A percentile compares a stretch with the other conserved stretches of the same genome.
These are phyloP conservation scores for Caracal caracal DNA, from an alignment of 2,113 vertebrate genomes.

Conservation along the genomic window DNA sequence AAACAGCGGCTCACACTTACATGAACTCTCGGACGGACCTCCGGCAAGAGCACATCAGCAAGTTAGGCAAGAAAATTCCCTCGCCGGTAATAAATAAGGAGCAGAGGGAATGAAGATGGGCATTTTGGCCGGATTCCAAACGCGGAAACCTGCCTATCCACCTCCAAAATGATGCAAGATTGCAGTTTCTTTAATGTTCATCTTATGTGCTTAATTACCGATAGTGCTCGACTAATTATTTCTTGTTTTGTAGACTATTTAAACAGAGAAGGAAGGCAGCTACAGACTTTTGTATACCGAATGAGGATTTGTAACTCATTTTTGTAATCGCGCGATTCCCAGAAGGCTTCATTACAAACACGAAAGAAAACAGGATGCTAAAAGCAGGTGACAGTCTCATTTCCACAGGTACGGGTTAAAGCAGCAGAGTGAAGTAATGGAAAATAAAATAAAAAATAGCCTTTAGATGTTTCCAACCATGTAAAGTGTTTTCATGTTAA, in stretches of 20 bases:
- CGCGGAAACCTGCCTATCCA: conserved; percentile 62
- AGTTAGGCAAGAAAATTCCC: conserved; percentile 59
- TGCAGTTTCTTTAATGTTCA: conserved; percentile 82
- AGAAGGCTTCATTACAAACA: conserved; percentile 82
- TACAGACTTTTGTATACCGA: conserved; percentile 66
- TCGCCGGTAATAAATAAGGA: conserved; percentile 52
- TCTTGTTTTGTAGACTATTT: conserved; percentile 79
- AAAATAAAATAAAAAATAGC: conserved; percentile 73
- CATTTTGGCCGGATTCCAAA: conserved; percentile 73
- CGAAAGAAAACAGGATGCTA: conserved; percentile 75
- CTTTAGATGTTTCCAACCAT: conserved; percentile 75
- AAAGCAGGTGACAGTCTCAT: conserved; percentile 80
- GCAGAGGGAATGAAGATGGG: conserved; percentile 55
- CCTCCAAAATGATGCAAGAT: conserved; percentile 80
- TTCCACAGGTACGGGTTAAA: conserved; percentile 73
- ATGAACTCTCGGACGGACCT: conserved; percentile 32
- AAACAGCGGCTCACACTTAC: neutral
- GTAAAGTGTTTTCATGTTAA: conserved; percentile 78
- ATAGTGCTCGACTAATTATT: conserved; percentile 82
- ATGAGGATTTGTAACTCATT: conserved; percentile 79
- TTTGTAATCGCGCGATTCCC: conserved; percentile 77
- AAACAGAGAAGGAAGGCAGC: conserved; percentile 65
- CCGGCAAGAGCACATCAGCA: neutral
- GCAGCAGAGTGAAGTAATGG: conserved; percentile 68
- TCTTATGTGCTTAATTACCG: conserved; percentile 82